Percentiles rank a stretch among this genome's conserved stretches.
Evolutionary conservation across 1,140 invertebrate genomes (phyloP).

Genomic region (Neotoxoptera formosana): DNA sequence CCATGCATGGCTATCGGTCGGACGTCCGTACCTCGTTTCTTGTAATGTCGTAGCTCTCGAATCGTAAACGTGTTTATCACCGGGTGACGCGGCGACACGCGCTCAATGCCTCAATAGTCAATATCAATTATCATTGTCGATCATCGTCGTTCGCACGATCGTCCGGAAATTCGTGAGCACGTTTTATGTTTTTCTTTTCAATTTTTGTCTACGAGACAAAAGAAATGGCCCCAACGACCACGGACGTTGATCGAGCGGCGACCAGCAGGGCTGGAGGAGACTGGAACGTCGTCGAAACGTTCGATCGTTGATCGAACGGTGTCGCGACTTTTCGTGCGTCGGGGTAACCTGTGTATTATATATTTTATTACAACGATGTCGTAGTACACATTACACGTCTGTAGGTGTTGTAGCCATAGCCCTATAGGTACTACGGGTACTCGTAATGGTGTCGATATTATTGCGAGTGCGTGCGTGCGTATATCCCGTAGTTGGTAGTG

Average conservation of each 20-base stretch:
- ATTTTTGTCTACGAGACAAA: not conserved
- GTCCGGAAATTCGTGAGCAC: not conserved
- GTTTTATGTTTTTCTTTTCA: too few relatives aligned
- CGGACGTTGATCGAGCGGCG: too few relatives aligned
- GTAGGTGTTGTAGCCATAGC: too few relatives aligned
- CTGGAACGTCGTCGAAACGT: not conserved
- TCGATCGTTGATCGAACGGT: too few relatives aligned
- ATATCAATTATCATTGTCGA: not conserved
- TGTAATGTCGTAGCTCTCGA: not conserved
- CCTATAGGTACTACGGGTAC: not conserved
- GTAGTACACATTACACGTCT: too few relatives aligned
- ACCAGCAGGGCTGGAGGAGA: not conserved
- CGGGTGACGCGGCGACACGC: not conserved
- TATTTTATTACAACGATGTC: too few relatives aligned
- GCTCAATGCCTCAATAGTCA: too few relatives aligned
- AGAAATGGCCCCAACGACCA: not conserved
- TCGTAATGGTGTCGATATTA: slow-evolving; percentile 14
- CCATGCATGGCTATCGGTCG: not conserved
- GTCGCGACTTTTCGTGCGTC: too few relatives aligned
- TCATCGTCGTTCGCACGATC: not conserved
- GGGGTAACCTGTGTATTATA: too few relatives aligned
- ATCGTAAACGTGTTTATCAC: not conserved
- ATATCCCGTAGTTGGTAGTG: slow-evolving; percentile 50
- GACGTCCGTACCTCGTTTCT: not conserved
- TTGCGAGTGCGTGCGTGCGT: slow-evolving; percentile 40